These are phyloP conservation scores for Laupala kohalensis DNA, from an alignment of 1,140 invertebrate species.

Conservation along the genomic window DNA sequence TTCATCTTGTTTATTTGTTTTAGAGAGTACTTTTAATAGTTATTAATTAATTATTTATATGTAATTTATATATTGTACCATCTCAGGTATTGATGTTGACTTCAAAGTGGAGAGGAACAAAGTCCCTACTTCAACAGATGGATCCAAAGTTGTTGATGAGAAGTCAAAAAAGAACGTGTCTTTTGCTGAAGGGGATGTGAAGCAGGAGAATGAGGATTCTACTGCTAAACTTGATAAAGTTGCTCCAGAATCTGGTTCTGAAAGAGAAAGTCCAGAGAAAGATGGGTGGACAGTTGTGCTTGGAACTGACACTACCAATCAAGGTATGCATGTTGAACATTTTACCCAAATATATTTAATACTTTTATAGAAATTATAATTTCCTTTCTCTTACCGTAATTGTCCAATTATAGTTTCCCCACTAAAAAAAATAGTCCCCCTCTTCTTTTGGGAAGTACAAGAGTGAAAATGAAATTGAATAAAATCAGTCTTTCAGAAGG, in stretches of 20 bases:
- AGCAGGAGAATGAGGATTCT: neutral
- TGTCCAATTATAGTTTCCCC: too few relatives aligned
- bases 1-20: too few relatives aligned
- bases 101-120: conserved; percentile 3
- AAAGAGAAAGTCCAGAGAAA: conserved; percentile 3
- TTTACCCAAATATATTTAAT: too few relatives aligned
- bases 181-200: neutral
- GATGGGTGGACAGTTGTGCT: conserved; percentile 8
- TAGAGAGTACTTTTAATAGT: neutral
- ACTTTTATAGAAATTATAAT: too few relatives aligned
- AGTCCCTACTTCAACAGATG: neutral
- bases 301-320: neutral
- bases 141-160: neutral
- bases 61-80: neutral
- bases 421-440: too few relatives aligned
- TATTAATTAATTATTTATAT: neutral
- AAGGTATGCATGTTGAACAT: neutral
- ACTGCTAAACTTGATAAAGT: neutral
- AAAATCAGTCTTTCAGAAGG: too few relatives aligned
- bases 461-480: too few relatives aligned
- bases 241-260: neutral
- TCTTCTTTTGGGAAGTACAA: too few relatives aligned
- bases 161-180: neutral
- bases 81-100: conserved; percentile 11
- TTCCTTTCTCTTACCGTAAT: too few relatives aligned